Base-by-base conservation (phyloP, 1,140 invertebrate species). In the Musca domestica region DNA sequence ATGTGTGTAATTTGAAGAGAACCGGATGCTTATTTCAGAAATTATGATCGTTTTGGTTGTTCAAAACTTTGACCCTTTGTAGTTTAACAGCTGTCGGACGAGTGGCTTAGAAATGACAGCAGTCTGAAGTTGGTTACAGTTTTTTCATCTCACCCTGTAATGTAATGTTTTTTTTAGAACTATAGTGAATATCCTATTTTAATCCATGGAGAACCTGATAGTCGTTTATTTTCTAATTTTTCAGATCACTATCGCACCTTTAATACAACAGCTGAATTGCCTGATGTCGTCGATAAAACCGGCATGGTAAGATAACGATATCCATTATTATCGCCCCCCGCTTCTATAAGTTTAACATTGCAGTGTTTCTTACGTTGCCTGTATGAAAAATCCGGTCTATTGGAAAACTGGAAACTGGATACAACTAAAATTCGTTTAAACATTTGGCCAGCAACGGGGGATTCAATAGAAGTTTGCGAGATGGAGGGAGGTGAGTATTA, bases 321-420 rank as follows among this genome's bases (percentile, higher is more conserved):
- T n/a, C 3, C n/a, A 4, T 3, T 15, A 17, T n/a, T 9, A 30
- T 34, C 20, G 15, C 6, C 2, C 5, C 34, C 34, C 12, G 6
- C 12, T 41, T 41, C 34, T 25, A 10, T 25, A 27, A 6, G 6
- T 23, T 25, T 61, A 61, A 7, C 10, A 5, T 41, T 27, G 46
- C 22, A 81, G 78, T 81, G 78, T 30, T 81, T 76, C 30, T 73
- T 81, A 58, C 70, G 79, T 14, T 81, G 78, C 54, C 76, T 76
- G 47, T 79, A 74, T 67, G 78, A 81, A 72, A 81, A 76, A 49
- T 71, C 74, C 0, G 74, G 74, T 0, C 22, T 81, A 0, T 63
- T 81, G 34, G 71, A 74, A n/a, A 74, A 79, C 61, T 81, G 74
- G 69, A 75, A 75, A 65, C 61, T 81, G 2, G 76, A 79, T 70